Conservation (phyloP, 2,113 vertebrate genomes). For the Apodemus speciosus region DNA sequence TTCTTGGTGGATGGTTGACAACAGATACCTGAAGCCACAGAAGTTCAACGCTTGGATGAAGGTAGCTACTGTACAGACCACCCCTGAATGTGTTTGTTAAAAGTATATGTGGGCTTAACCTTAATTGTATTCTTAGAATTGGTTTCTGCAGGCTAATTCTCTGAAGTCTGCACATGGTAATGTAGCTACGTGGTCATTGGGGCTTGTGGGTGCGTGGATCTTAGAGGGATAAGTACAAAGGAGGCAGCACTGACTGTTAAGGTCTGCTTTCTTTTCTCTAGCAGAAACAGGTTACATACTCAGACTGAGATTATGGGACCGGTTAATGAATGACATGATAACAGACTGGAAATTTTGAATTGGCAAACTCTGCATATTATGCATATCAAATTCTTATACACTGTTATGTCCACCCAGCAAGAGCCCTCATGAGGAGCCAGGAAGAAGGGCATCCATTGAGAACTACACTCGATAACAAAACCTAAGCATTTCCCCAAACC, state of each 20-base stretch:
- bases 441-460: not conserved
- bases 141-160: slow-evolving; percentile 12
- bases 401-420: not conserved
- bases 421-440: not conserved
- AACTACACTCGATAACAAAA: not conserved
- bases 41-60: not conserved
- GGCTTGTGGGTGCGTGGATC: not conserved
- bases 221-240: not conserved
- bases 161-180: not conserved
- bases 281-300: not conserved
- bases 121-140: slow-evolving; percentile 14
- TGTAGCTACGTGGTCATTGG: no score
- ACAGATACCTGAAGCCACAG: not conserved
- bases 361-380: not conserved
- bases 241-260: no score
- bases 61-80: not conserved
- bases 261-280: not conserved
- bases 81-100: not conserved
- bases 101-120: not conserved
- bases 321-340: not conserved
- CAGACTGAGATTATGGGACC: not conserved
- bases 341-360: not conserved
- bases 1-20: not conserved
- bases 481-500: not conserved
- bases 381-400: no score